Evolutionary conservation across 2,888 invertebrate genomes (phyloP), one percentile per base, ranked within the genome.

Genomic region (Philereme vetulata): DNA sequence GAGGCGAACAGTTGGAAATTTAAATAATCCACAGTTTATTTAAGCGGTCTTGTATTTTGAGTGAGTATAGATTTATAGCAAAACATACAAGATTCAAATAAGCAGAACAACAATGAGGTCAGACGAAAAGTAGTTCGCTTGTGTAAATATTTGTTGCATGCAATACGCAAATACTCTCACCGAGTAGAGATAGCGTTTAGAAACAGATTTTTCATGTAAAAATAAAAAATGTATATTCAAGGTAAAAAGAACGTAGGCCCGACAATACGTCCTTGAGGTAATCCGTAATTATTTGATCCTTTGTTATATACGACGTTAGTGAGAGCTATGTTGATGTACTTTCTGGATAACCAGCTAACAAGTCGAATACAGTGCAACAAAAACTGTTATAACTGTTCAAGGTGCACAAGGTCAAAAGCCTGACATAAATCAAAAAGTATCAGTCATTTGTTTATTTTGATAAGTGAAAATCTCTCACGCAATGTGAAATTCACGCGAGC

Each of bases 131-230:
- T 56, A 56, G 52, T 33, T 49, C 62, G 48, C 43, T 45, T 46
- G 54, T 58, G 52, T 61, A 67, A 62, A 67, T 54, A 62, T 62
- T 62, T 51, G 50, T 62, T 51, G 50, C 55, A 56, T 36, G 51
- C 55, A 50, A 21, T 43, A 44, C 51, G 38, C 46, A 50, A 56
- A 50, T 51, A 36, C 47, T 40, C 4, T 38, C 2, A 6, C 3
- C 8, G 36, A 32, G 5, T 47, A n/a, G 36, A 61, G 45, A 52
- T 52, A 49, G 7, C 35, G 11, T 49, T 52, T 34, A 45, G 34
- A 50, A 59, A 33, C 11, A 36, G 49, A 10, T 8, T 8, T 21
- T 21, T 36, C 8, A 5, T n/a, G 6, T 3, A 6, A 5, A 21
- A 1, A 44, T 43, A 6, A 4, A 43, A 43, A 43, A 8, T 40